These are phyloP conservation scores for Colinus virginianus DNA, from an alignment of 2,113 vertebrate genomes.

Conservation along the genomic window DNA sequence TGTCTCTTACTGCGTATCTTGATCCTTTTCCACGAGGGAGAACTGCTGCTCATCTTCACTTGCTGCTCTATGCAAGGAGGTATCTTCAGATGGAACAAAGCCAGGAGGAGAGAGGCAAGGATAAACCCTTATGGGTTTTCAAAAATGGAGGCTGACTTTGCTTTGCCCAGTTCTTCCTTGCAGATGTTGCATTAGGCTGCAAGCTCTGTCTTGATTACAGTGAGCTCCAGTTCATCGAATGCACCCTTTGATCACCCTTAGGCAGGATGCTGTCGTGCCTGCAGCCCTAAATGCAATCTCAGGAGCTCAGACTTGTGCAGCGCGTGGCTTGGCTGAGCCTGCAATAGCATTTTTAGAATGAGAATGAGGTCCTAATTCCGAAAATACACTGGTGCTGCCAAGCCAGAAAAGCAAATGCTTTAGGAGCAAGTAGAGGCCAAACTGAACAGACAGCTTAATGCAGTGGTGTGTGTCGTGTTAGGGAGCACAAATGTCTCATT, in stretches of 20 bases:
- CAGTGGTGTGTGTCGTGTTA: neutral
- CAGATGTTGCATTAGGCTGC: neutral
- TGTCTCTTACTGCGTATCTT: neutral
- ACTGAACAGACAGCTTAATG: neutral
- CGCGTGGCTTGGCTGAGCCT: neutral
- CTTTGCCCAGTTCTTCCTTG: neutral
- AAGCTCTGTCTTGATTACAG: neutral
- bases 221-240: neutral
- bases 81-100: neutral
- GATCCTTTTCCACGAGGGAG: neutral
- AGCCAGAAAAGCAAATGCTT: neutral
- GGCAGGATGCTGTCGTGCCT: neutral
- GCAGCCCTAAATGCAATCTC: neutral
- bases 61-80: neutral
- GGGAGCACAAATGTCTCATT: neutral
- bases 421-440: neutral
- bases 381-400: neutral
- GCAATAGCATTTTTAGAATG: neutral
- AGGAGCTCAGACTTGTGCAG: neutral
- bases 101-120: neutral
- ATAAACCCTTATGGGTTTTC: neutral
- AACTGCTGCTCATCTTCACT: neutral
- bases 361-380: neutral
- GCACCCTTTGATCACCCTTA: rapidly evolving
- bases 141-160: neutral